A percentile compares a stretch with the other conserved stretches of the same genome.
Evolutionary conservation across 2,113 vertebrate species (phyloP).

Genomic region (Typhlomys cinereus): DNA sequence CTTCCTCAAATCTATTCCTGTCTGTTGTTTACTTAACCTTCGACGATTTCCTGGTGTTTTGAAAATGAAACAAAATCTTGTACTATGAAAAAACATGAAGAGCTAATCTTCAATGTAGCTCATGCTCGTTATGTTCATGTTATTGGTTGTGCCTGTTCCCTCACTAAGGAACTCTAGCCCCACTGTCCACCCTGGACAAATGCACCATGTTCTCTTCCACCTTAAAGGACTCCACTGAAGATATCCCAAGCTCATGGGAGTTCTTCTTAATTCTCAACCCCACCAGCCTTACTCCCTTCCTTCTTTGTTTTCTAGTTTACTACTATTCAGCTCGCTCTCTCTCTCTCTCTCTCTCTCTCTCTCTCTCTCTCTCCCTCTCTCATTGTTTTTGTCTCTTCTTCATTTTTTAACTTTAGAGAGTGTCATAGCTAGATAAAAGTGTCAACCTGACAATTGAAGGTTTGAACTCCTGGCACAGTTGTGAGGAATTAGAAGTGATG

Average conservation of each 20-base stretch:
- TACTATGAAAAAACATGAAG: background rate
- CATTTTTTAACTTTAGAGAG: too few relatives aligned
- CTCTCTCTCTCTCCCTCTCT: background rate
- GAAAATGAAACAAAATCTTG: background rate
- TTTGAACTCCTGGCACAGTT: too few relatives aligned
- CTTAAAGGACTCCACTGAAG: background rate
- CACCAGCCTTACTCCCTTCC: fast-evolving
- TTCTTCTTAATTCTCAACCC: background rate
- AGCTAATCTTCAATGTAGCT: background rate
- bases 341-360: background rate
- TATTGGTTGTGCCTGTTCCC: background rate
- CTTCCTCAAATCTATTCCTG: background rate
- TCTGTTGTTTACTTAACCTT: background rate
- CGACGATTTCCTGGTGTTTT: background rate
- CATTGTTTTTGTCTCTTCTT: too few relatives aligned
- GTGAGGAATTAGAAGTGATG: too few relatives aligned
- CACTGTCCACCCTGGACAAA: background rate
- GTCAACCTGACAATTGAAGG: too few relatives aligned
- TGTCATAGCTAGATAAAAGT: too few relatives aligned
- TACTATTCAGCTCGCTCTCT: background rate
- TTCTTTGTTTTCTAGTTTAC: background rate
- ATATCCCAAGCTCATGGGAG: background rate
- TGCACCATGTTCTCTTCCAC: background rate
- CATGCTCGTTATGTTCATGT: background rate
- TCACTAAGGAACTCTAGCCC: background rate